Evolutionary conservation across 2,888 invertebrate species (phyloP).

Genomic region (Bhutanitis thaidina): DNA sequence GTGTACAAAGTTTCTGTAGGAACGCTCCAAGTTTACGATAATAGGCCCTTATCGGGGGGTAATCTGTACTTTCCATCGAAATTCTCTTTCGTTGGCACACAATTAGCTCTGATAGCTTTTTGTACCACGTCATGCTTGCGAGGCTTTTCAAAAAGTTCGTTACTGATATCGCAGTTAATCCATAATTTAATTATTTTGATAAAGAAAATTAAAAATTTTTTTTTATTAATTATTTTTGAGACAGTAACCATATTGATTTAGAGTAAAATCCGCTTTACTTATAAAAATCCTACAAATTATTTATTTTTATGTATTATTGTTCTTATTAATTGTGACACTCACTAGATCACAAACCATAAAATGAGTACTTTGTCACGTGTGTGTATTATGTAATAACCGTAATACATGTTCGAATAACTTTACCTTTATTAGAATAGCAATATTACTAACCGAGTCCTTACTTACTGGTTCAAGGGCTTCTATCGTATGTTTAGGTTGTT

Average conservation of each 20-base stretch:
- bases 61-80: conserved; percentile 60
- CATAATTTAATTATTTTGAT: conserved; percentile 1
- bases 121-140: conserved; percentile 62
- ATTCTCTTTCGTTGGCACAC: conserved; percentile 70
- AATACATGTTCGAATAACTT: background rate
- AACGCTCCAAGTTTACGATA: conserved; percentile 62
- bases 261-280: too few species aligned
- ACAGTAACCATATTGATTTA: too few species aligned
- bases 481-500: conserved; percentile 39
- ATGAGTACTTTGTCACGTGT: too few species aligned
- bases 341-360: too few species aligned
- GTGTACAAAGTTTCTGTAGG: conserved; percentile 53
- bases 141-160: conserved; percentile 27
- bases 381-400: too few species aligned
- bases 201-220: too few species aligned
- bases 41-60: conserved; percentile 60
- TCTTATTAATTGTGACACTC: too few species aligned
- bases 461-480: conserved; percentile 55
- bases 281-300: too few species aligned
- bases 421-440: conserved; percentile 1
- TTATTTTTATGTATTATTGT: too few species aligned
- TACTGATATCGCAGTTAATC: conserved; percentile 26
- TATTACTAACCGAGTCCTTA: conserved; percentile 29
- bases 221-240: too few species aligned
- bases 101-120: conserved; percentile 74